Evolutionary conservation across 2,113 vertebrate genomes (phyloP).

Genomic region (Amphiprion ocellaris): DNA sequence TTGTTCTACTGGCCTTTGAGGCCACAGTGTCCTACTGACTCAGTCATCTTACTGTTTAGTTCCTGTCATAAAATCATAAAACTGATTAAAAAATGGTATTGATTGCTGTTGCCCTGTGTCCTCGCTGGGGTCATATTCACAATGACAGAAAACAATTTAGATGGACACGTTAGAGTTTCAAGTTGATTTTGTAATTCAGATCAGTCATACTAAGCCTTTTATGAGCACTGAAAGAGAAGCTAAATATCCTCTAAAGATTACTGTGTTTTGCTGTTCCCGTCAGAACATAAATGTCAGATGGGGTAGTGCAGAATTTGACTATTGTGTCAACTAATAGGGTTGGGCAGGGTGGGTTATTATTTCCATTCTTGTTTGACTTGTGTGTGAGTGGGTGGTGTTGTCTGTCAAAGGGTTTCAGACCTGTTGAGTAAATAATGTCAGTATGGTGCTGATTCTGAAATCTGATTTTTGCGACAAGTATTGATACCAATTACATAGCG

Average conservation of each 20-base stretch:
- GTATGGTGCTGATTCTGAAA: no score
- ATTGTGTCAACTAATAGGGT: not conserved
- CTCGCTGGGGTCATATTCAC: no score
- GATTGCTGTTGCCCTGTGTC: no score
- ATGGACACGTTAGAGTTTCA: no score
- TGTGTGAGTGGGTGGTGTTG: not conserved
- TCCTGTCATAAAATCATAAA: slow-evolving; percentile 33
- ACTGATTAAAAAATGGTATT: slow-evolving; percentile 5
- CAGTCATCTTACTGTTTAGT: slow-evolving; percentile 1
- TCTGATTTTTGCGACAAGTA: no score
- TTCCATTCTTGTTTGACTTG: not conserved
- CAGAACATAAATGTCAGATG: not conserved
- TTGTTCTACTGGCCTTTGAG: slow-evolving; percentile 20
- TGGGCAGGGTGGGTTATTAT: not conserved
- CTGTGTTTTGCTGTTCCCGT: not conserved
- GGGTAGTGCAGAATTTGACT: not conserved
- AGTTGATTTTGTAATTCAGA: not conserved
- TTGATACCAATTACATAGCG: no score
- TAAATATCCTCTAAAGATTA: not conserved
- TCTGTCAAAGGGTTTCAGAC: no score
- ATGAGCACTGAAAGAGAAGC: not conserved
- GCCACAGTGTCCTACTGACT: not conserved
- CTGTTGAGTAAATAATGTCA: no score
- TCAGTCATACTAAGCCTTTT: not conserved
- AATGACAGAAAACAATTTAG: no score